Evolutionary conservation across 2,888 invertebrate genomes (phyloP), one percentile per base, ranked within the genome.

Genomic region (Muscina levida): DNA sequence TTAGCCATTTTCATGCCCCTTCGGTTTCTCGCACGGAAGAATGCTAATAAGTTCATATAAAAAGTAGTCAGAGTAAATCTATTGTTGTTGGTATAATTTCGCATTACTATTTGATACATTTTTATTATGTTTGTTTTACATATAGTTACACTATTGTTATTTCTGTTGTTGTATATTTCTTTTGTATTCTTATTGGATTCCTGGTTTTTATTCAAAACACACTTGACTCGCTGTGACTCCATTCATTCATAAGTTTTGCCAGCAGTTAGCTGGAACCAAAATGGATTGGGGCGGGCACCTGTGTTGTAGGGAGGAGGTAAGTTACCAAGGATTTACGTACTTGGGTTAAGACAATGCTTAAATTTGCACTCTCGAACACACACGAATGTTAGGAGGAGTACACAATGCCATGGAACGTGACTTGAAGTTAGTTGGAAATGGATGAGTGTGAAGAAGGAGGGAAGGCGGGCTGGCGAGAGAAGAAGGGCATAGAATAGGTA

Each of bases 301-400:
- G 24, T 53, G 53, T 24, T 2, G 8, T 8, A 46, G n/a, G 17
- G 48, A 46, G n/a, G 17, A 19, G 17, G 15, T 11, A 22, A 8
- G 31, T 31, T 31, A 31, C 31, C 3, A 8, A 5, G 3, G 8
- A 8, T 5, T 26, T 68, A 48, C 46, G 15, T 37, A 51, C 46
- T 79, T 68, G 67, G 67, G 67, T 42, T 51, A 37, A 75, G 53
- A 57, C 44, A 73, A 65, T 72, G 56, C 76, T 70, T 76, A 68
- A 37, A 72, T 53, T 53, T 53, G 42, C 19, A 42, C 24, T 19
- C 13, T 19, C 13, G 51, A 51, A 44, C 44, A 31, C 31, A 31
- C 31, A 31, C 31, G 31, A 3, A 8, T 31, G 31, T 8, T 44
- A 10, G 10, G 37, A 37, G 37, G 4, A 37, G 10, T 6, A 44